A percentile compares a stretch with the other conserved stretches of the same genome.
phyloP scores from a whole-genome alignment of 2,113 vertebrate species.

The Thamnophis sirtalis region DNA sequence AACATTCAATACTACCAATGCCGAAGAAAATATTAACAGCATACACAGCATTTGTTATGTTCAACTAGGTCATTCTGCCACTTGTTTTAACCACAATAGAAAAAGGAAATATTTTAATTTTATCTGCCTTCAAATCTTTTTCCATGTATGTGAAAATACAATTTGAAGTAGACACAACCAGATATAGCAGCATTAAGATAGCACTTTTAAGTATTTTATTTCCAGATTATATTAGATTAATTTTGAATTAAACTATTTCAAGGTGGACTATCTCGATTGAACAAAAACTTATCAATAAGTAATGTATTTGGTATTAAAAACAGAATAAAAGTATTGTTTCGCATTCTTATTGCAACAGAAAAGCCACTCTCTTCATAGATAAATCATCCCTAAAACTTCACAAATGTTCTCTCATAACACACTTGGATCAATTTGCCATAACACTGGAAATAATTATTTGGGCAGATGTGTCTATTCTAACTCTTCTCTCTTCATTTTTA shows the following conservation, averaged over 20 bases:
- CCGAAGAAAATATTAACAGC: background rate
- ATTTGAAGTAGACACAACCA: background rate
- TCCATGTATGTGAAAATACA: background rate
- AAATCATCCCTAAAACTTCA: background rate
- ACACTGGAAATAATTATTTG: background rate
- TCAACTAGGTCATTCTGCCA: background rate
- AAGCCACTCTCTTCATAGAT: background rate
- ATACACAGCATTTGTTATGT: background rate
- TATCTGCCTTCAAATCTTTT: background rate
- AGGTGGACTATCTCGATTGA: background rate
- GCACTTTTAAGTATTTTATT: background rate
- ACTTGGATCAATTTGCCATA: background rate
- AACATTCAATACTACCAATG: background rate
- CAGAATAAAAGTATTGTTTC: constrained; percentile 1
- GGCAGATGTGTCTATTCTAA: background rate
- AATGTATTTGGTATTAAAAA: constrained; percentile 51
- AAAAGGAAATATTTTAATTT: background rate
- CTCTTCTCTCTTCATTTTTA: background rate
- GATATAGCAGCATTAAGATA: no score
- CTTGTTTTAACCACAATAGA: background rate
- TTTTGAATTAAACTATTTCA: background rate
- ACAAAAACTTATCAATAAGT: background rate
- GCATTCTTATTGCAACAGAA: constrained; percentile 7
- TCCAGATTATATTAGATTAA: background rate
- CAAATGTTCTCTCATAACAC: background rate